Conservation (phyloP, 2,113 vertebrate species). For the Climacteris rufus region DNA sequence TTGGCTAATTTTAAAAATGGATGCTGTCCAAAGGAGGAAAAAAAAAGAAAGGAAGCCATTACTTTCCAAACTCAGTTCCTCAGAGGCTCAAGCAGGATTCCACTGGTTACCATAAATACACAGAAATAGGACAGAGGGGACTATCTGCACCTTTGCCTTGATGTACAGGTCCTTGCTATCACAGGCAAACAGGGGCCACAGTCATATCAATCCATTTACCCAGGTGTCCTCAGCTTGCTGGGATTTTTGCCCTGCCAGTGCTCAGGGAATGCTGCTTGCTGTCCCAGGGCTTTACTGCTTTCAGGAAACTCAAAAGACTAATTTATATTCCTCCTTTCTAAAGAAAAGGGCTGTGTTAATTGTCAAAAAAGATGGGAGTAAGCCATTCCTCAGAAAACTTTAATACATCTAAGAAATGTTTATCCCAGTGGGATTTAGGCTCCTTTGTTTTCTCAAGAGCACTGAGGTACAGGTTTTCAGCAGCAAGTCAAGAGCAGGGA, state of each 20-base stretch:
- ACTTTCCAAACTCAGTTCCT: background rate
- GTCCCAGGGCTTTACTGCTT: background rate
- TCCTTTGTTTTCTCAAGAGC: background rate
- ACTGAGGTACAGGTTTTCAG: background rate
- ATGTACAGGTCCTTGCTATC: background rate
- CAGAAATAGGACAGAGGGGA: background rate
- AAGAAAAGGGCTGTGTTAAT: background rate
- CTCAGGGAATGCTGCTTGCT: background rate
- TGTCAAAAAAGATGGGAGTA: background rate
- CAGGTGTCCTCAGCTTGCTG: background rate
- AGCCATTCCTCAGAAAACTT: background rate
- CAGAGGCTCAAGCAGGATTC: background rate
- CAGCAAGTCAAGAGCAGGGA: background rate
- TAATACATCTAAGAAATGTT: background rate
- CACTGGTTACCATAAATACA: background rate
- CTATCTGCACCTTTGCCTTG: background rate
- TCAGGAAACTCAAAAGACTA: background rate
- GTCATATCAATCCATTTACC: background rate
- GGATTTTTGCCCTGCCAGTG: background rate
- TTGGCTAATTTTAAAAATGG: slow-evolving; percentile 98
- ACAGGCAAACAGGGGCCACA: background rate
- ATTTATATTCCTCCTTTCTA: background rate
- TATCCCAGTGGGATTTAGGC: background rate
- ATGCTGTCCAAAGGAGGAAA: slow-evolving; percentile 78
- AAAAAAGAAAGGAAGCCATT: background rate